These are phyloP conservation scores for Pogonomyrmex californicus DNA, from an alignment of 1,140 invertebrate genomes.

Conservation along the genomic window DNA sequence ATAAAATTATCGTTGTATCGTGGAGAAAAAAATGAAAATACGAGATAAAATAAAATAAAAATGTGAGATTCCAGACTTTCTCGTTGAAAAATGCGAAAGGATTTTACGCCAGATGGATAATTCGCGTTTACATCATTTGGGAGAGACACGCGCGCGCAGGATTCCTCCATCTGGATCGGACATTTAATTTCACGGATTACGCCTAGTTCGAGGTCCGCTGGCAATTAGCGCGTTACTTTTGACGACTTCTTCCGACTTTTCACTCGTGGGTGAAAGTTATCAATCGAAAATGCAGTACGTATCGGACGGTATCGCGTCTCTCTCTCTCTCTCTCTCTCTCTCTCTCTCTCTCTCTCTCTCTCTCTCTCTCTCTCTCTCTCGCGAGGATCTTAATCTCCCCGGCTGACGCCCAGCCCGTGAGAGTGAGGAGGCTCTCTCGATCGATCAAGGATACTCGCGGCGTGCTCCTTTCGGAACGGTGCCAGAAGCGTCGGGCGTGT, in stretches of 20 bases:
- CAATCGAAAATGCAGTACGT: not conserved
- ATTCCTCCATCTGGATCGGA: too few relatives aligned
- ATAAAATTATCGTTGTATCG: not conserved
- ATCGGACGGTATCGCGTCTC: conserved; percentile 3
- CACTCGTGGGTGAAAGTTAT: conserved; percentile 1
- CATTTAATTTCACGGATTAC: not conserved
- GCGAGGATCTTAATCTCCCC: conserved; percentile 32
- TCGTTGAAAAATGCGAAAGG: not conserved
- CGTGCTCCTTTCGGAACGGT: conserved; percentile 48
- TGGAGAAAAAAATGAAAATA: not conserved
- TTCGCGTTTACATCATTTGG: not conserved
- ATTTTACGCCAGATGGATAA: not conserved
- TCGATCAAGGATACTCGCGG: conserved; percentile 36
- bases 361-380: too few relatives aligned
- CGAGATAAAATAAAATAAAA: not conserved
- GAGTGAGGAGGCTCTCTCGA: conserved; percentile 7
- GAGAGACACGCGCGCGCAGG: not conserved
- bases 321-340: conserved; percentile 29
- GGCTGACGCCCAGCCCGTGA: conserved; percentile 44
- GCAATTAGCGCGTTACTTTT: conserved; percentile 1
- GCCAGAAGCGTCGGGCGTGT: conserved; percentile 7
- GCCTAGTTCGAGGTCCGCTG: not conserved
- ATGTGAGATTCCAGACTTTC: not conserved
- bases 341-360: too few relatives aligned
- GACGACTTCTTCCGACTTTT: not conserved